These are phyloP conservation scores for Buathra laborator DNA, from an alignment of 2,888 invertebrate species.

Conservation along the genomic window DNA sequence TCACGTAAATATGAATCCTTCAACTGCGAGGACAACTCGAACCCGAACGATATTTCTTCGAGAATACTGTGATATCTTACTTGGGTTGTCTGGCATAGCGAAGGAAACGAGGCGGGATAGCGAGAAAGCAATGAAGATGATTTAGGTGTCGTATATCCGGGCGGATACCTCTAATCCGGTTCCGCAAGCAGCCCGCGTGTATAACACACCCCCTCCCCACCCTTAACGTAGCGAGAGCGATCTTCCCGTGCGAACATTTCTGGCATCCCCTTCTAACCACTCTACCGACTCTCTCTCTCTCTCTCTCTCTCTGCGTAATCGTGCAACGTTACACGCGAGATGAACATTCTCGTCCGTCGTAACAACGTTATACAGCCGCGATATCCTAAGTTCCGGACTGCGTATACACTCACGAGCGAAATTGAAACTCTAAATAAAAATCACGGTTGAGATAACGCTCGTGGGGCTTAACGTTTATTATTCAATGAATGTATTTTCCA, in stretches of 20 bases:
- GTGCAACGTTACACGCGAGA: conserved; percentile 55
- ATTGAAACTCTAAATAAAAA: conserved; percentile 20
- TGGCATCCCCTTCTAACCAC: conserved; percentile 25
- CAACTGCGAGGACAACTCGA: background rate
- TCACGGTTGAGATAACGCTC: background rate
- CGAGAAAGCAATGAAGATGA: conserved; percentile 59
- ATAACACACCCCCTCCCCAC: conserved; percentile 17
- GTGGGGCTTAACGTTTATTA: background rate
- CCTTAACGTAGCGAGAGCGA: conserved; percentile 23
- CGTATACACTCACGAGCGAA: conserved; percentile 2
- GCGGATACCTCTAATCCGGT: conserved; percentile 61
- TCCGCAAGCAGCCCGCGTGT: conserved; percentile 44
- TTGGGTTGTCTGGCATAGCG: conserved; percentile 33
- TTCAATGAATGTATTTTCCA: background rate
- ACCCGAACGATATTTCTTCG: conserved; percentile 18
- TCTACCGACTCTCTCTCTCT: background rate
- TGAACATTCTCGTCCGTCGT: conserved; percentile 56
- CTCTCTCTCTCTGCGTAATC: conserved; percentile 33
- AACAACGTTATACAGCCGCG: conserved; percentile 39
- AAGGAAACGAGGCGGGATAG: conserved; percentile 46
- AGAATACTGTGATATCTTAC: conserved; percentile 16
- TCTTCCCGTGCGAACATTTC: conserved; percentile 57
- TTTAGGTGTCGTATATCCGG: conserved; percentile 65
- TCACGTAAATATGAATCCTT: background rate
- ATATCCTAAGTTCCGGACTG: conserved; percentile 15